Base-by-base conservation (phyloP, 2,888 invertebrate species). In the Salpingus planirostris region DNA sequence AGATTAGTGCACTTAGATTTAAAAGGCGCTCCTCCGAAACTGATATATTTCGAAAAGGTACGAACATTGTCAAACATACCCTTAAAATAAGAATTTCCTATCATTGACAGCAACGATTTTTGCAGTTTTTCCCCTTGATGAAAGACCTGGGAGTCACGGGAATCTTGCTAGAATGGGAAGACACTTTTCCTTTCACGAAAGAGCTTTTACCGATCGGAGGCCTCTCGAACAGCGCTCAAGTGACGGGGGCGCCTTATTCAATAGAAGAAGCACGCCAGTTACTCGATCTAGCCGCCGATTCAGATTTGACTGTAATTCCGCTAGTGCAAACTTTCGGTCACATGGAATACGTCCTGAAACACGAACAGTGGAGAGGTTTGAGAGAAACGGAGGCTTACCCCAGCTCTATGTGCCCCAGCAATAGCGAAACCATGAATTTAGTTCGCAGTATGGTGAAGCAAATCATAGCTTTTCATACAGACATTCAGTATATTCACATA, bases 301-400 rank as follows among this genome's bases (percentile, higher is more conserved):
- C 74, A 52, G 73, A 73, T 1, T 63, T 91, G 34, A 73, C 73
- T 40, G 75, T 84, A 23, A 78, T 88, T 44, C 89, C 89, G 13
- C 66, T 90, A 11, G 73, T 90, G n/a, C 90, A 89, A 66, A 85
- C 87, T 0, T 83, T 90, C 53, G 89, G 89, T 0, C 89, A 90
- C 62, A 71, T 89, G 69, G 90, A 90, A 68, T 88, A 79, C 66
- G 78, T 83, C 0, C 62, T 88, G 31, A 88, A 88, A 55, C 78
- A 83, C 43, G 72, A 75, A 6, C 67, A 74, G 43, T 85, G 77
- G 68, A 57, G 67, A 11, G 63, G 68, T 8, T 59, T 87, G 6
- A 65, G 86, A 5, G 88, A 88, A 64, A 71, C 74, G 2, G 70
- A 69, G 29, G 62, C 59, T 1, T 78, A 76, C 46, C 79, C 82